Evolutionary conservation across 2,888 invertebrate genomes (phyloP).

Genomic region (Tillus elongatus): DNA sequence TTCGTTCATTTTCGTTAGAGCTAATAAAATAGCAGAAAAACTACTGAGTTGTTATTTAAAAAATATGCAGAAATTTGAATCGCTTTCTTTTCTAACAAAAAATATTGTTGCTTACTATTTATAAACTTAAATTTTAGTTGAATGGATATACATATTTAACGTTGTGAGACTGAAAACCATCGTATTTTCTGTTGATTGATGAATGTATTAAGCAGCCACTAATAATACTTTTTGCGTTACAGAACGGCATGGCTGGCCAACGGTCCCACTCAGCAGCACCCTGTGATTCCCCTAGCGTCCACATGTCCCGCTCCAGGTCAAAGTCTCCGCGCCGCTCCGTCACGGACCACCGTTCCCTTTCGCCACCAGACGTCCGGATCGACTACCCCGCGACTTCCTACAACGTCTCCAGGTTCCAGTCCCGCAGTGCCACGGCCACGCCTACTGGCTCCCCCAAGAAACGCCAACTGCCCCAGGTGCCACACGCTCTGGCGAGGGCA

Average conservation of each 20-base stretch:
- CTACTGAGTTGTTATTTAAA: too few species aligned
- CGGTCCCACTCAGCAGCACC: constrained; percentile 85
- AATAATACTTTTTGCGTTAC: constrained; percentile 15
- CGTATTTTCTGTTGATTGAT: too few species aligned
- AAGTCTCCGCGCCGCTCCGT: constrained; percentile 64
- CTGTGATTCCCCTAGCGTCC: constrained; percentile 51
- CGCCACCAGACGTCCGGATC: constrained; percentile 65
- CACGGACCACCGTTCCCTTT: constrained; percentile 65
- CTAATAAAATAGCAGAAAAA: too few species aligned
- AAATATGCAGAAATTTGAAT: too few species aligned
- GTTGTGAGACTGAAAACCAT: too few species aligned
- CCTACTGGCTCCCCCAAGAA: constrained; percentile 92
- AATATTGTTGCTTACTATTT: too few species aligned
- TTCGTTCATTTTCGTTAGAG: too few species aligned
- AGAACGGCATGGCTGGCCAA: constrained; percentile 48
- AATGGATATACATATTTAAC: too few species aligned
- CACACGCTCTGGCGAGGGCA: constrained; percentile 55
- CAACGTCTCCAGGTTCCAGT: constrained; percentile 62
- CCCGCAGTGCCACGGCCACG: constrained; percentile 82
- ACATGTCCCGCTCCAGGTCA: constrained; percentile 57
- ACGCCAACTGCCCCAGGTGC: constrained; percentile 92
- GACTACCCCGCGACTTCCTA: constrained; percentile 48
- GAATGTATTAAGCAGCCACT: too few species aligned
- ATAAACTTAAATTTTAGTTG: too few species aligned
- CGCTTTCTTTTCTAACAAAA: too few species aligned